These are phyloP conservation scores for Acanthococcus lagerstroemiae DNA, from an alignment of 2,888 invertebrate species.

Conservation along the genomic window DNA sequence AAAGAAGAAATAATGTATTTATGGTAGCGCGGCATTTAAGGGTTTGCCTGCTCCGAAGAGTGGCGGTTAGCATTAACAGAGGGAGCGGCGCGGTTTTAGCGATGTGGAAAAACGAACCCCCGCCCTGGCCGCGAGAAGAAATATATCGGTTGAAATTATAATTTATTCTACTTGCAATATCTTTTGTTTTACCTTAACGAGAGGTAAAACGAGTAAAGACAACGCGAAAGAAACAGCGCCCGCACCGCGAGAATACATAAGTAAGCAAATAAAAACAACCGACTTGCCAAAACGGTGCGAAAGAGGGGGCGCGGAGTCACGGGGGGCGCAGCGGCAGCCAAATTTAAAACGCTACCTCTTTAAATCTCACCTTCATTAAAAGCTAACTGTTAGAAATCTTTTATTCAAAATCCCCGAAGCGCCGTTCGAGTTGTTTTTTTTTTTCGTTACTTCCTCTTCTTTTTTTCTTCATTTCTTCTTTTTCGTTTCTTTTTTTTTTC, in stretches of 20 bases:
- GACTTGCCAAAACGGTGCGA: slow-evolving; percentile 17
- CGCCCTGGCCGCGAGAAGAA: slow-evolving; percentile 13
- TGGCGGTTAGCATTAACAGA: slow-evolving; percentile 22
- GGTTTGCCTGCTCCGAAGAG: slow-evolving; percentile 11
- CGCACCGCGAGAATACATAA: slow-evolving; percentile 29
- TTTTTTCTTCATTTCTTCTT: slow-evolving; percentile 9
- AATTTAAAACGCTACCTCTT: slow-evolving; percentile 27
- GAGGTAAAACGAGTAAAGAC: slow-evolving; percentile 29
- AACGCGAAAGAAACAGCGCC: slow-evolving; percentile 26
- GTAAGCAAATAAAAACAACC: slow-evolving; percentile 30
- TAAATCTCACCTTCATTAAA: slow-evolving; percentile 30
- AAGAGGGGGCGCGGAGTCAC: slow-evolving; percentile 4
- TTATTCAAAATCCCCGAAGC: slow-evolving; percentile 29
- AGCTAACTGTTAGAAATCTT: slow-evolving; percentile 29
- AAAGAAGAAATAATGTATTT: slow-evolving; percentile 24
- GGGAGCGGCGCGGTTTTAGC: slow-evolving; percentile 24
- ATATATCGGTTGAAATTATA: slow-evolving; percentile 28
- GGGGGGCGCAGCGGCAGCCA: slow-evolving; percentile 20
- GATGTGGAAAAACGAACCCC: slow-evolving; percentile 26
- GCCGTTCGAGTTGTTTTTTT: slow-evolving; percentile 18
- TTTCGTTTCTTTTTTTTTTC: slow-evolving; percentile 18
- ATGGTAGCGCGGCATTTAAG: slow-evolving; percentile 25
- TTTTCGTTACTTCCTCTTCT: neutral
- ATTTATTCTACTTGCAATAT: slow-evolving; percentile 30
- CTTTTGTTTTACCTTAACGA: slow-evolving; percentile 29